phyloP scores from a whole-genome alignment of 2,113 vertebrate genomes.

The Polyodon spathula region DNA sequence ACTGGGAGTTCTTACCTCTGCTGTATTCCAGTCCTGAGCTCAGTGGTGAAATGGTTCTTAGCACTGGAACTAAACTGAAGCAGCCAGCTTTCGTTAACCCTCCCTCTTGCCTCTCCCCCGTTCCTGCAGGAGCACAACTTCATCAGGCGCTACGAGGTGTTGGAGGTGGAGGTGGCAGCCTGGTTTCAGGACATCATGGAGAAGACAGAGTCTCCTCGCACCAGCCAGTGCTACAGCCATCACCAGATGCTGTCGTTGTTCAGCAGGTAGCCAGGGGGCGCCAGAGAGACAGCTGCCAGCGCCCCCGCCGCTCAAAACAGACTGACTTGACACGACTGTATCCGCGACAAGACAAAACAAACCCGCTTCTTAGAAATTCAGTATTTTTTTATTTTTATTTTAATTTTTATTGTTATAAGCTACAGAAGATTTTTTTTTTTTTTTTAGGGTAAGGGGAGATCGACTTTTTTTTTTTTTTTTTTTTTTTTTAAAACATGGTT shows the following conservation, averaged over 20 bases:
- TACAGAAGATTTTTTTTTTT: background rate
- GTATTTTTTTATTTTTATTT: conserved; percentile 14
- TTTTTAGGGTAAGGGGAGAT: too few species aligned
- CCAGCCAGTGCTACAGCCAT: conserved; percentile 78
- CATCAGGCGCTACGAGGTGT: conserved; percentile 81
- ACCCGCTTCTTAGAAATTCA: background rate
- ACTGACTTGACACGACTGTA: background rate
- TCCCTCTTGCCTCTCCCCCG: background rate
- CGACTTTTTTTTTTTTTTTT: background rate
- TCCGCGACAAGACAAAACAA: background rate
- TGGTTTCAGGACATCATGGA: conserved; percentile 97
- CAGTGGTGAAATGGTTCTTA: too few species aligned
- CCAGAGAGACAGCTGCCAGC: conserved; percentile 1
- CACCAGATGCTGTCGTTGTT: conserved; percentile 89
- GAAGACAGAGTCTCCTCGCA: conserved; percentile 83
- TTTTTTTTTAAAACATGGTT: too few species aligned
- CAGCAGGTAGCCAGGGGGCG: conserved; percentile 71
- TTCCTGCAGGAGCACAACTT: conserved; percentile 77
- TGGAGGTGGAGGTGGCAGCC: conserved; percentile 85
- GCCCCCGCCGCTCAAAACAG: conserved; percentile 20
- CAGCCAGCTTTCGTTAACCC: background rate
- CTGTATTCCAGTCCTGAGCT: too few species aligned
- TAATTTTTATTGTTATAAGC: background rate
- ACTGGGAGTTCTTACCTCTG: too few species aligned
- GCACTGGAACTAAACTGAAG: background rate